Percentiles rank a stretch among this genome's conserved stretches.
phyloP scores from a whole-genome alignment of 2,797 vertebrate species.

The Kryptolebias ocellatus region DNA sequence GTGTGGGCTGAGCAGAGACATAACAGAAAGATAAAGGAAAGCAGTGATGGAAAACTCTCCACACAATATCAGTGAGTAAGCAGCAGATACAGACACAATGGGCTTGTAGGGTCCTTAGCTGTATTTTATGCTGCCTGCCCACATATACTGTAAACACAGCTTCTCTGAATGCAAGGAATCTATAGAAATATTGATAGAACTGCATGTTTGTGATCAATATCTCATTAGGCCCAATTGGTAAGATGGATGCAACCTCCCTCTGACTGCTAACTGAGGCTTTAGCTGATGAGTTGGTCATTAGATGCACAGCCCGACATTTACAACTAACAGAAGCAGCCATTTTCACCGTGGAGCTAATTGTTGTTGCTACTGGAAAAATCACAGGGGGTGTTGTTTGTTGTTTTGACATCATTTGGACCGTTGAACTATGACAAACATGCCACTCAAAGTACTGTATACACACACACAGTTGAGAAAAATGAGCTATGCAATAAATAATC shows the following conservation, averaged over 20 bases:
- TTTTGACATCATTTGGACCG: constrained; percentile 21
- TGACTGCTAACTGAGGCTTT: constrained; percentile 51
- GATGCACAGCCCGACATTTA: constrained; percentile 57
- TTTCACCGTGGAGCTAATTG: constrained; percentile 60
- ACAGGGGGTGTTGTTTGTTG: constrained; percentile 45
- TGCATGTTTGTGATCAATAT: constrained; percentile 75
- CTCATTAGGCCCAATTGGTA: constrained; percentile 77
- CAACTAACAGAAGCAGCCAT: constrained; percentile 53
- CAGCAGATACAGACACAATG: constrained; percentile 3
- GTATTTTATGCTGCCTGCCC: constrained; percentile 20
- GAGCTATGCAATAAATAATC: background rate
- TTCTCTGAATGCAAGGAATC: constrained; percentile 39
- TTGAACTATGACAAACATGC: constrained; percentile 17
- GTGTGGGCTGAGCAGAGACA: constrained; percentile 37
- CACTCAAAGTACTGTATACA: constrained; percentile 2
- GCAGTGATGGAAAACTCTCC: constrained; percentile 19
- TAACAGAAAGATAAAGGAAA: background rate
- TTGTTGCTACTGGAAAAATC: constrained; percentile 63
- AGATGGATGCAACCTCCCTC: constrained; percentile 68
- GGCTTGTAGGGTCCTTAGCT: constrained; percentile 37
- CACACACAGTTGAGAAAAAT: constrained; percentile 1
- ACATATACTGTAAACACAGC: constrained; percentile 12
- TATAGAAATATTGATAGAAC: constrained; percentile 67
- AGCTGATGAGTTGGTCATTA: constrained; percentile 67
- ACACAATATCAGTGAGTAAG: constrained; percentile 25